Percentiles rank a stretch among this genome's conserved stretches.
Evolutionary conservation across 2,888 invertebrate species (phyloP).

Genomic region (Spicauda simplicius): DNA sequence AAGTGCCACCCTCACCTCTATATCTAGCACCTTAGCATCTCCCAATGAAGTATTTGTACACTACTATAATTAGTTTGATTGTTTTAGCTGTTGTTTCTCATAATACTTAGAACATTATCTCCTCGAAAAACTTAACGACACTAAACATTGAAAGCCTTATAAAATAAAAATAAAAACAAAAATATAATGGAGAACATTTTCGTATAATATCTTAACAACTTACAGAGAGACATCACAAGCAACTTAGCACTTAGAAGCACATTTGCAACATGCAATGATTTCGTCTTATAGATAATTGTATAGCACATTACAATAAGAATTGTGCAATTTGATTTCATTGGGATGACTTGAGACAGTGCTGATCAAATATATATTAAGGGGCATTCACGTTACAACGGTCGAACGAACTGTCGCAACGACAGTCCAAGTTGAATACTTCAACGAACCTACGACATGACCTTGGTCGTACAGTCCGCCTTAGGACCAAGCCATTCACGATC

Average conservation of each 20-base stretch:
- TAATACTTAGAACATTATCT: not conserved
- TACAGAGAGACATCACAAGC: constrained; percentile 69
- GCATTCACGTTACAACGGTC: too few relatives aligned
- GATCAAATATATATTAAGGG: constrained; percentile 7
- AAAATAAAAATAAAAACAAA: constrained; percentile 51
- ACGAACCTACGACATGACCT: too few relatives aligned
- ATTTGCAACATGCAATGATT: constrained; percentile 31
- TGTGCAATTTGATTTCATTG: constrained; percentile 31
- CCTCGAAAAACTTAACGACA: not conserved
- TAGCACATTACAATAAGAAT: constrained; percentile 41
- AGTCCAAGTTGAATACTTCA: too few relatives aligned
- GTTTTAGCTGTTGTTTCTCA: not conserved
- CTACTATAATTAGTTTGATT: not conserved
- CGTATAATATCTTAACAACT: constrained; percentile 79
- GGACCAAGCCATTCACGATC: too few relatives aligned
- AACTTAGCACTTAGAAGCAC: constrained; percentile 47
- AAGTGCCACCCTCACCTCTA: constrained; percentile 33
- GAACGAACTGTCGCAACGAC: too few relatives aligned
- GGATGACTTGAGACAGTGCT: constrained; percentile 24
- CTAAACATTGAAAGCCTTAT: constrained; percentile 28
- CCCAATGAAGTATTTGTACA: not conserved
- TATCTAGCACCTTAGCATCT: constrained; percentile 26
- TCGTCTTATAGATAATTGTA: constrained; percentile 30
- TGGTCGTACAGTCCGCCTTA: too few relatives aligned
- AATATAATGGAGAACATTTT: constrained; percentile 68